Percentiles rank a stretch among this genome's conserved stretches.
Conservation (phyloP, 2,888 invertebrate species). For the Agonopterix arenella region DNA sequence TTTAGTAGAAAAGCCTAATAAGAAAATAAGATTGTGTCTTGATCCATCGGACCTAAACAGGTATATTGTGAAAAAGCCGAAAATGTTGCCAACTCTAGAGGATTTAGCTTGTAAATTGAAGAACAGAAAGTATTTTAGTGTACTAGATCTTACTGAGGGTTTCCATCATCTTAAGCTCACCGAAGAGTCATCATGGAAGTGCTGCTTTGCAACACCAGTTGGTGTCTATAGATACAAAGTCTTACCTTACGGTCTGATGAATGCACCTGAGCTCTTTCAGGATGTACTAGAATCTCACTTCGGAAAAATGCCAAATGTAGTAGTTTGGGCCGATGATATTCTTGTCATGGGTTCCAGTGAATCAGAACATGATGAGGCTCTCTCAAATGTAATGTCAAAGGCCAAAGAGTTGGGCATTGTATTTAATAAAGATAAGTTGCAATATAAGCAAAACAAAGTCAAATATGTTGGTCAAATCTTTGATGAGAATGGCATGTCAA, state of each 20-base stretch:
- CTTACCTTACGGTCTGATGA: constrained; percentile 11
- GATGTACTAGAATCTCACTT: constrained; percentile 5
- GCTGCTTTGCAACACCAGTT: constrained; percentile 13
- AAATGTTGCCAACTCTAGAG: constrained; percentile 11
- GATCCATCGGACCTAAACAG: constrained; percentile 12
- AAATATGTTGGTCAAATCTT: constrained; percentile 7
- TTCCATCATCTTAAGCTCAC: constrained; percentile 10
- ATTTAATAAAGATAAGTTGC: constrained; percentile 13
- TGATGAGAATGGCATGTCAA: constrained; percentile 8
- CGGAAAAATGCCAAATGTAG: constrained; percentile 5
- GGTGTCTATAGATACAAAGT: constrained; percentile 12
- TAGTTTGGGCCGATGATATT: constrained; percentile 7
- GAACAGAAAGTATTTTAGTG: constrained; percentile 10
- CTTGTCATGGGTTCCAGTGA: constrained; percentile 6
- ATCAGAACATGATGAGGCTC: constrained; percentile 3
- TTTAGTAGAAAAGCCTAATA: constrained; percentile 9
- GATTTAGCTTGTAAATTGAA: constrained; percentile 10
- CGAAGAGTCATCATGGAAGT: constrained; percentile 11
- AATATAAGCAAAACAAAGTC: constrained; percentile 10
- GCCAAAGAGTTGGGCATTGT: constrained; percentile 6
- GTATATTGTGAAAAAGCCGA: constrained; percentile 13
- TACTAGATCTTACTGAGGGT: constrained; percentile 13
- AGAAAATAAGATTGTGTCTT: constrained; percentile 6
- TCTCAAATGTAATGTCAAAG: constrained; percentile 4
- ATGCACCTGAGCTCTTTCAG: constrained; percentile 13